Base-by-base conservation (phyloP, 2,113 vertebrate genomes). In the Mustela nigripes region DNA sequence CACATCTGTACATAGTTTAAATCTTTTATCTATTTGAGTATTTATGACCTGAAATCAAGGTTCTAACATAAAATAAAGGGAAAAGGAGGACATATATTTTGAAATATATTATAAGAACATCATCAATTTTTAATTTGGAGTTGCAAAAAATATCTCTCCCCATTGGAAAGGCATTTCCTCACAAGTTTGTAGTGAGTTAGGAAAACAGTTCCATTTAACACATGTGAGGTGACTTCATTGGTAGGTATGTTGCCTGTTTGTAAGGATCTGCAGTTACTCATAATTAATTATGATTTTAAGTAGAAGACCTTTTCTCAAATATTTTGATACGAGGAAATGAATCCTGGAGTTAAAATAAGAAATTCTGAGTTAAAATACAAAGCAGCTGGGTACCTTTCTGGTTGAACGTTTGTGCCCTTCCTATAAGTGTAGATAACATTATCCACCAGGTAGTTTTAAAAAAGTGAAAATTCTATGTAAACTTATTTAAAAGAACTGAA, bases 391-490 rank as follows among this genome's bases (percentile, higher is more conserved):
- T 28, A 93, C 10, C 15, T 89, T 81, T 78, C 58, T 87, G 69
- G 53, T 83, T 74, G 28, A 95, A 6, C 11, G 15, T 69, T 87
- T 88, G 15, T 24, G 5, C 6, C n/a, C 3, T 80, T 91, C 58
- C 74, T n/a, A 0, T 31, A 78, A 36, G 36, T 73, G 50, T 80
- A n/a, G 53, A 15, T 58, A 88, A 60, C 1, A 4, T 69, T 82
- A 67, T 81, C 26, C 48, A 96, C 21, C 12, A 67, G 22, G 42
- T 19, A 79, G 11, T 42, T 60, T 97, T 33, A 63, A 36, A 7
- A 91, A 96, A 76, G 16, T 85, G 60, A 73, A 95, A 91, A n/a
- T 82, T 79, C 12, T 62, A 9, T 86, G 62, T 67, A 78, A 81
- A 94, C 36, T 58, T 42, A 62, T 76, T 28, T 2, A 53, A 69